Evolutionary conservation across 2,888 invertebrate species (phyloP), one percentile per base, ranked within the genome.

Genomic region (Pseudeuparius sepicola): DNA sequence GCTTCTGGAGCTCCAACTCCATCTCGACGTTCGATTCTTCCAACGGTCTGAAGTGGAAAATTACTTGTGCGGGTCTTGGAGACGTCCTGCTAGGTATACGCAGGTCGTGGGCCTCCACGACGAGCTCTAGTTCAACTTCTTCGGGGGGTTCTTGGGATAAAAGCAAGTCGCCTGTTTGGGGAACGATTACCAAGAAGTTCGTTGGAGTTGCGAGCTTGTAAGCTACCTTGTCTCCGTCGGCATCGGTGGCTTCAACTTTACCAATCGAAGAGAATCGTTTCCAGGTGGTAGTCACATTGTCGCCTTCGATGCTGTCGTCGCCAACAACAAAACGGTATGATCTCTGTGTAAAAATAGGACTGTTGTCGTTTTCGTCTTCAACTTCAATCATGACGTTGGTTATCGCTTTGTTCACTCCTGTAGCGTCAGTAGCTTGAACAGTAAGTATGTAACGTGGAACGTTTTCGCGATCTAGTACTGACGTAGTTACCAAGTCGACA

Each of bases 181-280:
- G 92, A 3, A 93, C 87, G 45, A 94, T 84, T 9, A 90, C 84
- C 24, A 88, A 78, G 46, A 84, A 68, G 54, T 84, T 84, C 44
- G 80, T 86, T 7, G 86, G 84, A 3, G 81, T 75, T 35, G 76
- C 72, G 34, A 94, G 64, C 34, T 81, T 78, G 59, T 93, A 96
- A 31, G 86, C 84, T n/a, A 92, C 73, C 50, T 79, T 77, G 60
- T 92, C 90, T n/a, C 86, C 88, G 59, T 94, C 94, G 1, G 80
- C 80, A 59, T 94, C 94, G 34, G 71, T 75, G 0, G 94, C 94
- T 43, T 76, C 75, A 9, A 94, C 87, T 54, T 75, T 79, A 1
- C 90, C 92, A 41, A 94, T 75, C 17, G 79, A 78, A 2, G 79
- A 72, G 56, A 90, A 93, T 37, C 87, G 70, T 52, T 78, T 75